phyloP scores from a whole-genome alignment of 2,888 invertebrate species.

The Odontocolon sp. region DNA sequence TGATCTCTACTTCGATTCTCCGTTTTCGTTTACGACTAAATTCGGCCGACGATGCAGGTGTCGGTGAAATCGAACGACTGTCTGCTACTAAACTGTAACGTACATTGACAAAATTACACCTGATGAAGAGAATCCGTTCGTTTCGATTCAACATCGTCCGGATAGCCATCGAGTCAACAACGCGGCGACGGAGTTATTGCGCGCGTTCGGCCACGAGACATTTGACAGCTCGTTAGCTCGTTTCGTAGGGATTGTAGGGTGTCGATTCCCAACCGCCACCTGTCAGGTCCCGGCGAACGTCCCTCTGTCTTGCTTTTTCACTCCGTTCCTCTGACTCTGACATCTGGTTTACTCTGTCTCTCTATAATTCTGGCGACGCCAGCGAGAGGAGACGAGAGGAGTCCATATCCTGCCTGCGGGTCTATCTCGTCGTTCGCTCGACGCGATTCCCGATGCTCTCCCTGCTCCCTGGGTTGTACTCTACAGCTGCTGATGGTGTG shows the following conservation, averaged over 20 bases:
- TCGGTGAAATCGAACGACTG: background rate
- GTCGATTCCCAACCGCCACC: conserved; percentile 61
- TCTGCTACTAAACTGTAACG: background rate
- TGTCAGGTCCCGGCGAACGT: conserved; percentile 51
- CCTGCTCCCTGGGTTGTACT: conserved; percentile 26
- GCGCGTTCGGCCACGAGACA: conserved; percentile 59
- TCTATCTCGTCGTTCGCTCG: conserved; percentile 26
- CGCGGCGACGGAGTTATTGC: conserved; percentile 47
- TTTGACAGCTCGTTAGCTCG: conserved; percentile 73
- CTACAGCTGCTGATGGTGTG: conserved; percentile 41
- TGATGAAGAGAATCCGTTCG: background rate
- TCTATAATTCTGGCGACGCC: conserved; percentile 28
- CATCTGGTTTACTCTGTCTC: conserved; percentile 27
- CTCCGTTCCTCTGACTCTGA: conserved; percentile 42
- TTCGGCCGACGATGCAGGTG: conserved; percentile 24
- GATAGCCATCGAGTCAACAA: background rate
- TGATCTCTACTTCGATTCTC: conserved; percentile 5
- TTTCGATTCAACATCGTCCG: background rate
- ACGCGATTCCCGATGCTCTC: conserved; percentile 52
- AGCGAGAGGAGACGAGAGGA: conserved; percentile 30
- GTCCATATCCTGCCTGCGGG: conserved; percentile 56
- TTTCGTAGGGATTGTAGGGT: conserved; percentile 58
- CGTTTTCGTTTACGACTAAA: conserved; percentile 4
- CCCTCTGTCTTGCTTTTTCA: conserved; percentile 24
- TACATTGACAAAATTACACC: conserved; percentile 23